Conservation (phyloP, 2,113 vertebrate genomes). For the Gymnorhina tibicen region DNA sequence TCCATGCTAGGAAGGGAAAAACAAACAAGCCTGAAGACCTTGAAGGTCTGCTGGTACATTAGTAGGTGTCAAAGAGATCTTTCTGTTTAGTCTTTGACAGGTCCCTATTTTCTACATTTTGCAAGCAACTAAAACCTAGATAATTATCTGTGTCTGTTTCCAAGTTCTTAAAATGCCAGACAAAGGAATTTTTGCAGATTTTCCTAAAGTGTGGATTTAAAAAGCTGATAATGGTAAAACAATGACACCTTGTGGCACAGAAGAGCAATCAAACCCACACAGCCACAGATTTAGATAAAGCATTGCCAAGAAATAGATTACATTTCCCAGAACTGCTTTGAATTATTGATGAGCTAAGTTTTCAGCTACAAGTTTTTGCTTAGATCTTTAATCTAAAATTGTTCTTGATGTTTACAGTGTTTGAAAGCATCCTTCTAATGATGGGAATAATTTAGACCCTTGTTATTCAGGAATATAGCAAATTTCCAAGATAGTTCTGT, state of each 20-base stretch:
- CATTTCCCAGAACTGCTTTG: not conserved
- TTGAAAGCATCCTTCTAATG: not conserved
- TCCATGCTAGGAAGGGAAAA: not conserved
- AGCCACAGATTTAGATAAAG: not conserved
- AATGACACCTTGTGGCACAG: conserved; percentile 73
- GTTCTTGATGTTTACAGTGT: not conserved
- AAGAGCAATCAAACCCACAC: not conserved
- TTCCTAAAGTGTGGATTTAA: not conserved
- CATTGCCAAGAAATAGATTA: not conserved
- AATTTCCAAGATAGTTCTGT: not conserved
- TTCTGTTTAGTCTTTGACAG: conserved; percentile 24
- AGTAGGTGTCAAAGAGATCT: not conserved
- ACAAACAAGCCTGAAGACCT: not conserved
- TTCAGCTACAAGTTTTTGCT: not conserved
- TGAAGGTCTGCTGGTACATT: not conserved
- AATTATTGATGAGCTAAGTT: not conserved
- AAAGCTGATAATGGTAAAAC: conserved; percentile 45
- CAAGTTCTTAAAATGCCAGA: conserved; percentile 31
- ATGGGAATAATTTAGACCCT: not conserved
- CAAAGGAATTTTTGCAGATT: not conserved
- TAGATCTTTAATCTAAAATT: not conserved
- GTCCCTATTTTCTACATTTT: conserved; percentile 21
- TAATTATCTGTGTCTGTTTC: conserved; percentile 23
- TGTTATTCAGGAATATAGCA: not conserved
- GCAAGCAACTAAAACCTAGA: conserved; percentile 6